These are phyloP conservation scores for Ginglymostoma cirratum DNA, from an alignment of 2,113 vertebrate species.

Conservation along the genomic window DNA sequence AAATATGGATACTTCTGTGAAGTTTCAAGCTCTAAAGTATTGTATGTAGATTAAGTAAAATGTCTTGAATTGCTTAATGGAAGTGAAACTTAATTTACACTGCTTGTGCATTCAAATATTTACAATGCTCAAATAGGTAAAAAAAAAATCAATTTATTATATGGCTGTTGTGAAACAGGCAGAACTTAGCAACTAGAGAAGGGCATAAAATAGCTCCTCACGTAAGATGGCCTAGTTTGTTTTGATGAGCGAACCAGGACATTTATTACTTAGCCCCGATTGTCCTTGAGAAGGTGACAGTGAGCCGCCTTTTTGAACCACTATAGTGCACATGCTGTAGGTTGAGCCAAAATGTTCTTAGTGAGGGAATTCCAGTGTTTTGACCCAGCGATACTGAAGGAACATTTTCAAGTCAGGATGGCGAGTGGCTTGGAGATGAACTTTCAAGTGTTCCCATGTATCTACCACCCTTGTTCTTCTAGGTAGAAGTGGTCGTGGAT, in stretches of 20 bases:
- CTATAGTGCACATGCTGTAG: too few species aligned
- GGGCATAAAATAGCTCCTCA: not conserved
- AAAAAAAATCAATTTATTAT: not conserved
- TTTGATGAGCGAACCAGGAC: not conserved
- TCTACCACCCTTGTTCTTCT: not conserved
- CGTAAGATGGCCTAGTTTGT: not conserved
- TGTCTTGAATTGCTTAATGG: not conserved
- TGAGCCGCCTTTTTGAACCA: too few species aligned
- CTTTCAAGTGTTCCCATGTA: not conserved
- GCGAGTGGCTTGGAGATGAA: too few species aligned
- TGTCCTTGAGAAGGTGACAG: too few species aligned
- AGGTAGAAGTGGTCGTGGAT: not conserved
- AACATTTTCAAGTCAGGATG: too few species aligned
- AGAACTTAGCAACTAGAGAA: not conserved
- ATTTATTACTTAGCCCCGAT: not conserved
- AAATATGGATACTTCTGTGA: not conserved
- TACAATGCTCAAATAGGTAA: not conserved
- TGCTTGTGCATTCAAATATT: not conserved
- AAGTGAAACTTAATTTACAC: not conserved
- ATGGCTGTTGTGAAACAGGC: not conserved
- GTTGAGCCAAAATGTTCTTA: too few species aligned
- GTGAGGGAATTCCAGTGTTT: too few species aligned
- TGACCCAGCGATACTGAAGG: too few species aligned
- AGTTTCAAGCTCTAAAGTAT: not conserved
- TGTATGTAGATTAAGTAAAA: not conserved